Evolutionary conservation across 2,797 vertebrate species (phyloP), one percentile per base, ranked within the genome.

Genomic region (Epinephelus malabaricus): DNA sequence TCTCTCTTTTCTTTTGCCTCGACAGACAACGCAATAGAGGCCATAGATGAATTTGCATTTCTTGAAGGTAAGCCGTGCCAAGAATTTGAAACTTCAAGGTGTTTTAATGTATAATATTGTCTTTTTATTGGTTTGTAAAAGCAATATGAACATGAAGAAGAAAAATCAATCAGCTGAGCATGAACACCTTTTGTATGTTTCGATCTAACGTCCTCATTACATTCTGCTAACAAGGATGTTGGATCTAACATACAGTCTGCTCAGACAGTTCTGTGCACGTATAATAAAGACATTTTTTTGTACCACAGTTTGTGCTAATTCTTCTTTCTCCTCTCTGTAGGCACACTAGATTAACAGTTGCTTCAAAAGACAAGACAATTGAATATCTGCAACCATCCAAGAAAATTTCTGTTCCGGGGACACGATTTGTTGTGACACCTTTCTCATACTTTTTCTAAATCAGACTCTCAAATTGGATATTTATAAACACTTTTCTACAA

Each of bases 11-110:
- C 2, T 74, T 81, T 54, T 83, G 2, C 4, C 21, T 84, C 65
- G 77, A 82, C 94, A 99, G 98, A 99, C 93, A 98, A 97, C 51
- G 97, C 98, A 73, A 98, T 99, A 83, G 98, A 98, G 89, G 97
- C 97, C 76, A 95, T 97, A 66, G 98, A 99, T 85, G 98, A 99
- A 91, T 99, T 99, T 86, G 98, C 98, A 15, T 99, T 99, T 95
- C 94, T 99, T 82, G 98, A 99, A 97, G 98, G 98, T 98, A 93
- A 95, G 96, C 13, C 51, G 45, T 51, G 13, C 15, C 2, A 18
- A 30, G 17, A 62, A 7, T 11, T 67, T 3, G 60, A 47, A 54
- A 11, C 46, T 45, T 47, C 10, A 18, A 0, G 8, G 19, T 13
- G 14, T 15, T 46, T 4, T 43, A 66, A 23, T 54, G 34, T 34